These are phyloP conservation scores for Busseola fusca DNA, from an alignment of 2,888 invertebrate genomes.

Conservation along the genomic window DNA sequence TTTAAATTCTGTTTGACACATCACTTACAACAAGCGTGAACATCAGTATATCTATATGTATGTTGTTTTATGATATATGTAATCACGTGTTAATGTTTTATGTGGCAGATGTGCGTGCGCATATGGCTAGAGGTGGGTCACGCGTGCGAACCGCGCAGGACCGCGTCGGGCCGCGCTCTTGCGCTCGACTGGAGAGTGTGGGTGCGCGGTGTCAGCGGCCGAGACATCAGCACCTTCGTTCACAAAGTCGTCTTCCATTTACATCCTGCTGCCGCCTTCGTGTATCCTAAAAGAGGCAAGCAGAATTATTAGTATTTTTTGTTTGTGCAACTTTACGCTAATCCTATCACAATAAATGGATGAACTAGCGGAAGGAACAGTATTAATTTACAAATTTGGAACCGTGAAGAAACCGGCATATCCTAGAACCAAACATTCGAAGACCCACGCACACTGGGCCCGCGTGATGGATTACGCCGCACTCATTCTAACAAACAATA, in stretches of 20 bases:
- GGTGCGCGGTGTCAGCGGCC: conserved; percentile 82
- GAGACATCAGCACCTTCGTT: conserved; percentile 84
- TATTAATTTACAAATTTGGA: conserved; percentile 5
- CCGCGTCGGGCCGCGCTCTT: conserved; percentile 79
- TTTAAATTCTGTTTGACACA: conserved; percentile 6
- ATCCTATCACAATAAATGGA: not conserved
- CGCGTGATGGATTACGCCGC: not conserved
- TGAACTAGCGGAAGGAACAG: not conserved
- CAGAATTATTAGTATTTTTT: not conserved
- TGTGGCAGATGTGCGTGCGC: conserved; percentile 84
- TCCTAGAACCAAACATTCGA: not conserved
- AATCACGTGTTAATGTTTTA: conserved; percentile 38
- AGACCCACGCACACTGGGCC: not conserved
- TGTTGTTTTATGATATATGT: conserved; percentile 17
- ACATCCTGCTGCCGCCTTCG: conserved; percentile 81
- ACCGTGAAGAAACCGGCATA: not conserved
- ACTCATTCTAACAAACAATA: not conserved
- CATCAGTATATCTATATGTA: not conserved
- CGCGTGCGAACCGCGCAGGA: conserved; percentile 82
- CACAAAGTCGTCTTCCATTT: conserved; percentile 86
- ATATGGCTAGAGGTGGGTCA: conserved; percentile 87
- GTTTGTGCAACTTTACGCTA: not conserved
- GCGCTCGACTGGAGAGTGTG: conserved; percentile 86
- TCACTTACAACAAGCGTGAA: conserved; percentile 17
- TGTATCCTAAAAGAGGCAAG: conserved; percentile 85